phyloP scores from a whole-genome alignment of 2,888 invertebrate species.

The Macrophya annulata region DNA sequence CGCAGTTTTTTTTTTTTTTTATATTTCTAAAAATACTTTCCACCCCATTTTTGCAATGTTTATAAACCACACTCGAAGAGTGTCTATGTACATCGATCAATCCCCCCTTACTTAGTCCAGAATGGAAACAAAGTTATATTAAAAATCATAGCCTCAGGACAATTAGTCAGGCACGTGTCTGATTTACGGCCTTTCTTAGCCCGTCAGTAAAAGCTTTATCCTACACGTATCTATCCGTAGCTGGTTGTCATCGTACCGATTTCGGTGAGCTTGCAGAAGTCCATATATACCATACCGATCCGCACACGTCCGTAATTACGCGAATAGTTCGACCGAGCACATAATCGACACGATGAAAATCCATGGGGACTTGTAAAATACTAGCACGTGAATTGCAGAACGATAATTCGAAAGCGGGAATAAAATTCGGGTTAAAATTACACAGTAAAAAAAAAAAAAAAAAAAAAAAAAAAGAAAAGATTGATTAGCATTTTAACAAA shows the following conservation, averaged over 20 bases:
- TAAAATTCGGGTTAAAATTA: background rate
- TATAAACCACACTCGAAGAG: background rate
- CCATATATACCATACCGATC: background rate
- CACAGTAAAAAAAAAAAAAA: background rate
- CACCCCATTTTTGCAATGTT: background rate
- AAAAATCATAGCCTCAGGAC: constrained; percentile 66
- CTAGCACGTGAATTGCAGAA: constrained; percentile 67
- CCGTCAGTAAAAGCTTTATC: constrained; percentile 57
- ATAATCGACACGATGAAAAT: constrained; percentile 54
- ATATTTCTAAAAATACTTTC: background rate
- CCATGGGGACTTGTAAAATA: constrained; percentile 63
- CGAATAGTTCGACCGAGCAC: constrained; percentile 61
- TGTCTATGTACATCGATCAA: background rate
- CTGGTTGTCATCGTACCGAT: background rate
- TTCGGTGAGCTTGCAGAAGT: background rate
- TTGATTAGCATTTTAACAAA: background rate
- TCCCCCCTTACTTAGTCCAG: background rate
- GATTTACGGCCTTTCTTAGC: constrained; percentile 57
- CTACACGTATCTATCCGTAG: constrained; percentile 61
- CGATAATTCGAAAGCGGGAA: background rate
- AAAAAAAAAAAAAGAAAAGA: background rate
- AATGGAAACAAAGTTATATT: constrained; percentile 58
- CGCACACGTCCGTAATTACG: constrained; percentile 65
- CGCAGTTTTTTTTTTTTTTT: background rate
- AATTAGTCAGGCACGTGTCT: constrained; percentile 67